These are phyloP conservation scores for Colinus virginianus DNA, from an alignment of 2,113 vertebrate species.

Conservation along the genomic window DNA sequence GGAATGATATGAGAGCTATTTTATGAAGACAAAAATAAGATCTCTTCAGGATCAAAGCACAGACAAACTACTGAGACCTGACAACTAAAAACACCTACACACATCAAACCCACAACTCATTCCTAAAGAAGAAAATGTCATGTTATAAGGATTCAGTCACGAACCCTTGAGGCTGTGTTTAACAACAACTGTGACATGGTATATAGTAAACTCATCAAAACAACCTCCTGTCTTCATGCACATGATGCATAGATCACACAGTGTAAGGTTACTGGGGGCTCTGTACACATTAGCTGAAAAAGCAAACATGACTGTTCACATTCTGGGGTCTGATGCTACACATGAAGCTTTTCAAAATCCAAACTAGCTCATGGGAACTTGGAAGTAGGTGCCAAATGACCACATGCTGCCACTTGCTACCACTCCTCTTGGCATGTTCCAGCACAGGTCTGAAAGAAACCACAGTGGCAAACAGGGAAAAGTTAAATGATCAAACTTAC, in stretches of 20 bases:
- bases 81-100: not conserved
- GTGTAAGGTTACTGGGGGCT: not conserved
- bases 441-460: conserved; percentile 20
- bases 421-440: not conserved
- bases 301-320: not conserved
- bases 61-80: not conserved
- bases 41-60: not conserved
- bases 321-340: not conserved
- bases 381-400: not conserved
- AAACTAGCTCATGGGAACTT: not conserved
- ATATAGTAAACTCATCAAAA: not conserved
- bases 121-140: not conserved
- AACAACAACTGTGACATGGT: not conserved
- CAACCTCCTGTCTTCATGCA: not conserved
- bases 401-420: not conserved
- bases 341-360: not conserved
- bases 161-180: not conserved
- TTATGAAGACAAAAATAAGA: not conserved
- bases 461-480: not conserved
- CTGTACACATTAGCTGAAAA: not conserved
- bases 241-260: not conserved
- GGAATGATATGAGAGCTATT: not conserved
- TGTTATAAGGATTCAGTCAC: not conserved
- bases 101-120: not conserved
- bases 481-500: not conserved